Conservation (phyloP, 1,140 invertebrate genomes). For the Drosophila parvula region DNA sequence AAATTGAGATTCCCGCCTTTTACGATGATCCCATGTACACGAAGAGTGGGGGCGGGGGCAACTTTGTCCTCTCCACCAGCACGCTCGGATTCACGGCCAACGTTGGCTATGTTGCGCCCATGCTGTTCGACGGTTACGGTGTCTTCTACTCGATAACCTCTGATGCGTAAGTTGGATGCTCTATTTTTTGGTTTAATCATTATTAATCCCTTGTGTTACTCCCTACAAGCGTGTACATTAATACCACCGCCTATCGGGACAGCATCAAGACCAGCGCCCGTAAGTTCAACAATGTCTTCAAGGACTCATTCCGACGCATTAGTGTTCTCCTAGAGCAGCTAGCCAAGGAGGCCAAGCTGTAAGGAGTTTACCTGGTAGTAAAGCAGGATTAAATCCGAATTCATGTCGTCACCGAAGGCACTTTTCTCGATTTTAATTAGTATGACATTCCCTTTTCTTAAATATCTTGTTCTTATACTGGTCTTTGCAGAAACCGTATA, state of each 20-base stretch:
- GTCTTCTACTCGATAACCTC: constrained; percentile 85
- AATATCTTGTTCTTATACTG: too few relatives aligned
- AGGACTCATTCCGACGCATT: constrained; percentile 73
- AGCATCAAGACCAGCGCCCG: constrained; percentile 78
- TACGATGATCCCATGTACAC: constrained; percentile 86
- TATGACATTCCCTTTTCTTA: not conserved
- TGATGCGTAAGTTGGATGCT: constrained; percentile 57
- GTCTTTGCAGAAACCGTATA: too few relatives aligned
- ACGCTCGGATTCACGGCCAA: constrained; percentile 86
- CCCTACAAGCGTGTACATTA: constrained; percentile 63
- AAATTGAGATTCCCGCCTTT: constrained; percentile 85
- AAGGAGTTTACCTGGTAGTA: constrained; percentile 10
- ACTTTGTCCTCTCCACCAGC: constrained; percentile 87
- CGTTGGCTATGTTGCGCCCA: constrained; percentile 87
- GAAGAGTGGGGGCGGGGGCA: constrained; percentile 87
- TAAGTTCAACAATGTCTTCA: constrained; percentile 71
- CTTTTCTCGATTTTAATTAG: not conserved
- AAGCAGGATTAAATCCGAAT: constrained; percentile 1
- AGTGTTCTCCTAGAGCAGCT: constrained; percentile 56
- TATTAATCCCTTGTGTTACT: not conserved
- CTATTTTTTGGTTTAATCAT: too few relatives aligned
- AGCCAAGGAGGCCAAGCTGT: constrained; percentile 56
- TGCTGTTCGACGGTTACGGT: constrained; percentile 87
- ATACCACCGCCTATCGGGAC: constrained; percentile 71
- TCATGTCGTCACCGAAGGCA: not conserved